A percentile compares a stretch with the other conserved stretches of the same genome.
phyloP scores from a whole-genome alignment of 2,113 vertebrate genomes.

The Patagioenas fasciata region DNA sequence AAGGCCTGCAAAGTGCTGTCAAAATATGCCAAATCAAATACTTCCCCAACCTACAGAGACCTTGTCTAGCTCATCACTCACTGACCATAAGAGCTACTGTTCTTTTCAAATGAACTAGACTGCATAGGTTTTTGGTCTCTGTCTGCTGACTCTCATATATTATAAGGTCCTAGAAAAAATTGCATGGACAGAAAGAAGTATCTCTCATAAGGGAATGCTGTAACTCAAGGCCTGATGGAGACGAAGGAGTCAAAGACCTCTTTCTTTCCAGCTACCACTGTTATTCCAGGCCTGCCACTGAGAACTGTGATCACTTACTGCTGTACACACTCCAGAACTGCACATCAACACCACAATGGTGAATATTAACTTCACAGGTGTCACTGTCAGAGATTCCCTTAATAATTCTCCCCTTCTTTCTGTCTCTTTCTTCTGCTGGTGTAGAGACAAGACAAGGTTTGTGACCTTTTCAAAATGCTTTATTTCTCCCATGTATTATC shows the following conservation, averaged over 20 bases:
- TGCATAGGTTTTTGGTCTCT: background rate
- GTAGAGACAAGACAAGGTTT: background rate
- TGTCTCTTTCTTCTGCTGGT: background rate
- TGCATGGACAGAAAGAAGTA: background rate
- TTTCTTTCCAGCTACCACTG: background rate
- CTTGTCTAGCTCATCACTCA: background rate
- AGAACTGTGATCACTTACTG: background rate
- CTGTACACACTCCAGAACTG: background rate
- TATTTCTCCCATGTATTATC: background rate
- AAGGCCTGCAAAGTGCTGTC: background rate
- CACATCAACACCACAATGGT: fast-evolving
- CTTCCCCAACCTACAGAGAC: fast-evolving
- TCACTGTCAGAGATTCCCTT: background rate
- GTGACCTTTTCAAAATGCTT: background rate
- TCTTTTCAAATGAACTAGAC: background rate
- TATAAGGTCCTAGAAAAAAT: background rate
- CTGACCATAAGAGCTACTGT: background rate
- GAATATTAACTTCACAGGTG: background rate
- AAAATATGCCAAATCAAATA: background rate
- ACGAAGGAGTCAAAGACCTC: background rate
- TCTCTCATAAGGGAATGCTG: background rate
- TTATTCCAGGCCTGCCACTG: background rate
- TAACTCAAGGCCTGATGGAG: background rate
- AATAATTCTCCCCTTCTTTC: background rate
- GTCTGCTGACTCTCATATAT: background rate